A percentile compares a stretch with the other conserved stretches of the same genome.
Evolutionary conservation across 37 sponge, comb jelly and placozoan genomes (phyloP).

Genomic region (Hormiphora californensis): DNA sequence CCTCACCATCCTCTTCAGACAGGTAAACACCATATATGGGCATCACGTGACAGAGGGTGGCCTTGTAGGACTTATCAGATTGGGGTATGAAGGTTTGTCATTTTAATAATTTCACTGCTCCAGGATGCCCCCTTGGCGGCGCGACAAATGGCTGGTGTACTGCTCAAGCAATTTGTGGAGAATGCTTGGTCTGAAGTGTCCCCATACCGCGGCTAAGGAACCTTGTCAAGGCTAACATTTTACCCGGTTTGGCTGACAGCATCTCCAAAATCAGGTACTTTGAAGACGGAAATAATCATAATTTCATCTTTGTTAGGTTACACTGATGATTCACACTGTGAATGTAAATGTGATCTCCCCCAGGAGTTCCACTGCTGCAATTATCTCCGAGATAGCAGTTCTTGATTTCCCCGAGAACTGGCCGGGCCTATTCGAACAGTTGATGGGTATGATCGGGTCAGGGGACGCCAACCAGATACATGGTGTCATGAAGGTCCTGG

Average conservation of each 20-base stretch:
- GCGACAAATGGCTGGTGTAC: slow-evolving; percentile 39
- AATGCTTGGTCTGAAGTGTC: not conserved
- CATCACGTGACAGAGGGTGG: not conserved
- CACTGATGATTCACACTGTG: not conserved
- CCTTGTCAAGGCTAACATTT: slow-evolving; percentile 1
- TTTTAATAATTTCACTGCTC: not conserved
- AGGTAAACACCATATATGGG: not conserved
- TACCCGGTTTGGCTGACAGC: slow-evolving; percentile 1
- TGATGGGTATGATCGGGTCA: slow-evolving; percentile 13
- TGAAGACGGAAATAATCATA: too few species aligned
- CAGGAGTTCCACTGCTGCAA: slow-evolving; percentile 5
- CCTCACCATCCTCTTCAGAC: not conserved
- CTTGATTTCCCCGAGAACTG: slow-evolving; percentile 27
- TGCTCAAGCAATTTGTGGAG: slow-evolving; percentile 32
- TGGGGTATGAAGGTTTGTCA: too few species aligned
- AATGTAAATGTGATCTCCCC: not conserved
- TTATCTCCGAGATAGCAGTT: not conserved
- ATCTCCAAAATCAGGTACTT: slow-evolving; percentile 2
- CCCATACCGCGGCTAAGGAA: not conserved
- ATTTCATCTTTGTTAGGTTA: not conserved
- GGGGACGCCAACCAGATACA: not conserved
- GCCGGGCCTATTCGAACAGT: slow-evolving; percentile 3
- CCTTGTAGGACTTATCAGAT: too few species aligned
- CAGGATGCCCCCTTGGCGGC: slow-evolving; percentile 15
- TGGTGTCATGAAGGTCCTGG: slow-evolving; percentile 24